Conservation (phyloP, 2,888 invertebrate genomes). For the Pseudococcus viburni region DNA sequence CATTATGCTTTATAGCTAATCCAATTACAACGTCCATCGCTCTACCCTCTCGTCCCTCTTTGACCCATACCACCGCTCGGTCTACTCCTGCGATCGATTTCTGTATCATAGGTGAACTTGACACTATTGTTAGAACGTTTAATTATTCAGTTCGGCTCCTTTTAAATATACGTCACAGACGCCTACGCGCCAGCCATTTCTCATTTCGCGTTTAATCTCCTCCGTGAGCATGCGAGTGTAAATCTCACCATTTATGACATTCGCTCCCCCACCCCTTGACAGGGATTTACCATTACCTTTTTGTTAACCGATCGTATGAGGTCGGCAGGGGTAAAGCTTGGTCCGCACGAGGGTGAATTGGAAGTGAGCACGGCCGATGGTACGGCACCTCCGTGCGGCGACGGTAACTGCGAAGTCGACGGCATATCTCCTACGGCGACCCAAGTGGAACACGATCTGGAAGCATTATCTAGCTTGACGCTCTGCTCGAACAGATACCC, state of each 20-base stretch:
- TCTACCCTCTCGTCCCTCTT: not conserved
- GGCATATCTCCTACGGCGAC: conserved; percentile 85
- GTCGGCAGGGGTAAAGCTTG: conserved; percentile 78
- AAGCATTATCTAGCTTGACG: conserved; percentile 75
- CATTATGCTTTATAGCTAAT: not conserved
- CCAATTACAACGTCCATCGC: not conserved
- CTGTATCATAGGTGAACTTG: not conserved
- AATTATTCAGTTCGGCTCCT: conserved; percentile 13
- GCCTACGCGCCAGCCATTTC: not conserved
- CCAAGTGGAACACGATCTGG: conserved; percentile 88
- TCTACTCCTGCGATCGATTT: not conserved
- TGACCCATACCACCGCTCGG: not conserved
- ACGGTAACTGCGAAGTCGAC: conserved; percentile 85
- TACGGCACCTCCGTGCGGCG: conserved; percentile 80
- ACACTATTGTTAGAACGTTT: conserved; percentile 5
- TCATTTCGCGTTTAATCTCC: not conserved
- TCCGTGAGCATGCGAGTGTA: not conserved
- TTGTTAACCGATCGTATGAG: conserved; percentile 85
- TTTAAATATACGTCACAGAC: conserved; percentile 9
- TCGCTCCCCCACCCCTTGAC: not conserved
- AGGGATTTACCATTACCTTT: conserved; percentile 74
- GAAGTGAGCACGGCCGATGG: conserved; percentile 37
- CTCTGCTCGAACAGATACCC: conserved; percentile 75
- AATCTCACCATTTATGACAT: not conserved
- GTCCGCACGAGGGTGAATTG: conserved; percentile 70